Conservation (phyloP, 2,113 vertebrate species). For the Hemibagrus wyckioides region DNA sequence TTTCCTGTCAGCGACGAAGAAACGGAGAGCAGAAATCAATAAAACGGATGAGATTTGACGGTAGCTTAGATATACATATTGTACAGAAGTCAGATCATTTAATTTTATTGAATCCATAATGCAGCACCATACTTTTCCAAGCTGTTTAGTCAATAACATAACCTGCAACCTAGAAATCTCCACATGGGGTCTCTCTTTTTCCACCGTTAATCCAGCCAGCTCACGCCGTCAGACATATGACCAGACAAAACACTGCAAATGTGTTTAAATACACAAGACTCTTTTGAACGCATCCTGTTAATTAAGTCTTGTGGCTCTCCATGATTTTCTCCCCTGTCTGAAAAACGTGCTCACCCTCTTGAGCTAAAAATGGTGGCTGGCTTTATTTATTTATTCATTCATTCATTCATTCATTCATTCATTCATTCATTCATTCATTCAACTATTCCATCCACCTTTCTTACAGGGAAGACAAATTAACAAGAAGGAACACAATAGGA, state of each 20-base stretch:
- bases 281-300: constrained; percentile 48
- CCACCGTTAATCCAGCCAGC: constrained; percentile 41
- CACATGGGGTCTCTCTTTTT: constrained; percentile 71
- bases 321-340: constrained; percentile 11
- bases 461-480: constrained; percentile 16
- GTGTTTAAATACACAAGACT: constrained; percentile 57
- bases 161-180: constrained; percentile 29
- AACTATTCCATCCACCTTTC: background rate
- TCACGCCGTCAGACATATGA: constrained; percentile 49
- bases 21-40: background rate
- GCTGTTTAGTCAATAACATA: background rate
- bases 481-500: constrained; percentile 3
- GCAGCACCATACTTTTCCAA: background rate
- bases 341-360: background rate
- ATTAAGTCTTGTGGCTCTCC: constrained; percentile 38
- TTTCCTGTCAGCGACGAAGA: background rate
- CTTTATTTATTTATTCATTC: background rate
- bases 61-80: background rate
- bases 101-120: background rate
- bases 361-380: background rate
- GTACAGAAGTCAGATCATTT: background rate
- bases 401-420: background rate
- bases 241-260: constrained; percentile 52
- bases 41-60: background rate
- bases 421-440: background rate